phyloP scores from a whole-genome alignment of 1,140 invertebrate species.

The Stenopsyche tienmushanensis region DNA sequence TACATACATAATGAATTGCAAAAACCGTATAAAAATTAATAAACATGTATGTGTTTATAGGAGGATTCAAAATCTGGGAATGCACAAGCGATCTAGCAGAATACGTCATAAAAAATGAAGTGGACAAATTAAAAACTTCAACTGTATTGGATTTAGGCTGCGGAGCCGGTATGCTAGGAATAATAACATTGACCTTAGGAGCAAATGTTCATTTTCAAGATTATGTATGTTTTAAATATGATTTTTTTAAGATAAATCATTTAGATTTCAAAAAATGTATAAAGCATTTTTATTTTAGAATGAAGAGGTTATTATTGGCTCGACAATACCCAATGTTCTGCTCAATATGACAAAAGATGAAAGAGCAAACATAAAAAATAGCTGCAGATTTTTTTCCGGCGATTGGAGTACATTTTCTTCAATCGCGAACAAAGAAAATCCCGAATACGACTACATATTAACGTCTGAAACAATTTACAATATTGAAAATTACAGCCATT shows the following conservation, averaged over 20 bases:
- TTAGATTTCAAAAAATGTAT: too few species aligned
- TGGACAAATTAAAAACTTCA: constrained; percentile 53
- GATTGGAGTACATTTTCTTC: constrained; percentile 73
- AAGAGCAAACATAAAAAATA: constrained; percentile 52
- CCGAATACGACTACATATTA: constrained; percentile 77
- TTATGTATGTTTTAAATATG: constrained; percentile 70
- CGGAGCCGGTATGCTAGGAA: constrained; percentile 79
- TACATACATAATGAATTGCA: too few species aligned
- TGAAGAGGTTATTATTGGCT: constrained; percentile 67
- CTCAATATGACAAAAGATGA: constrained; percentile 63
- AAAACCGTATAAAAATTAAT: too few species aligned
- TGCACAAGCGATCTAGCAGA: constrained; percentile 75
- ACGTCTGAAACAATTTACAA: constrained; percentile 93
- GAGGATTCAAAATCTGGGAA: constrained; percentile 88
- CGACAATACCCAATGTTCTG: constrained; percentile 78
- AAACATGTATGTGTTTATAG: constrained; percentile 53
- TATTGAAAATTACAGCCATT: constrained; percentile 72
- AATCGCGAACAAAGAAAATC: constrained; percentile 49
- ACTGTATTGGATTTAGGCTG: constrained; percentile 82
- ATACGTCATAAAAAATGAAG: constrained; percentile 58
- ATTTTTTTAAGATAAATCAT: too few species aligned
- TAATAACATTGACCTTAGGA: constrained; percentile 66
- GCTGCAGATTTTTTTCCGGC: constrained; percentile 72
- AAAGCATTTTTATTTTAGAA: too few species aligned
- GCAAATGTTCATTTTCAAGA: constrained; percentile 83